Base-by-base conservation (phyloP, 2,797 vertebrate species). In the Coccyzus lansbergi region DNA sequence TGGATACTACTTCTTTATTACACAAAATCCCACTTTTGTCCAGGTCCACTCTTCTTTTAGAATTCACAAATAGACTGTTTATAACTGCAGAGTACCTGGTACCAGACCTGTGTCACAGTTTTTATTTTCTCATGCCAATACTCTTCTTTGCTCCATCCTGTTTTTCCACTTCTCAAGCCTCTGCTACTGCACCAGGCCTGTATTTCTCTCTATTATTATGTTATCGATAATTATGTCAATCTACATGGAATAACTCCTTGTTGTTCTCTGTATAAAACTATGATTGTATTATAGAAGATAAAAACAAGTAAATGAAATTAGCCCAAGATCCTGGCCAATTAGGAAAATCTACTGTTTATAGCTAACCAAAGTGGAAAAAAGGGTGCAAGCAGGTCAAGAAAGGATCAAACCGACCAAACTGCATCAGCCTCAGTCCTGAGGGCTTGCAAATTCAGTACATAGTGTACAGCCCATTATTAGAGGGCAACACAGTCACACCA, bases 401-500 rank as follows among this genome's bases (percentile, higher is more conserved):
- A 62, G 86, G 12, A 4, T 60, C 4, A 6, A 48, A 44, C 14
- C 62, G 22, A 34, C 52, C 33, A 49, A 77, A 25, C 9, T 6
- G 5, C 31, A 52, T 15, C 46, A 69, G 11, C 56, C 26, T 75
- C 38, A 55, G 52, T 46, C 25, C 24, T 48, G 49, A 56, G 25
- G 25, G 24, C 17, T 38, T 84, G 24, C 25, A 75, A 78, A 75
- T 84, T 89, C n/a, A 17, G 16, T 59, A 40, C 8, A n/a, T n/a
- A n/a, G 24, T 0, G 0, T 40, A 9, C 6, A 62, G 58, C 36
- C 28, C 3, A 0, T 74, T 78, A 58, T 52, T 70, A 55, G 8
- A 71, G 34, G 51, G 25, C 31, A 75, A 5, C 16, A 48, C 4
- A 67, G 28, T 81, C 53, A 40, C 6, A 15, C 19, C 16, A 28